These are phyloP conservation scores for Dasyornis broadbenti DNA, from an alignment of 2,113 vertebrate genomes.

Conservation along the genomic window DNA sequence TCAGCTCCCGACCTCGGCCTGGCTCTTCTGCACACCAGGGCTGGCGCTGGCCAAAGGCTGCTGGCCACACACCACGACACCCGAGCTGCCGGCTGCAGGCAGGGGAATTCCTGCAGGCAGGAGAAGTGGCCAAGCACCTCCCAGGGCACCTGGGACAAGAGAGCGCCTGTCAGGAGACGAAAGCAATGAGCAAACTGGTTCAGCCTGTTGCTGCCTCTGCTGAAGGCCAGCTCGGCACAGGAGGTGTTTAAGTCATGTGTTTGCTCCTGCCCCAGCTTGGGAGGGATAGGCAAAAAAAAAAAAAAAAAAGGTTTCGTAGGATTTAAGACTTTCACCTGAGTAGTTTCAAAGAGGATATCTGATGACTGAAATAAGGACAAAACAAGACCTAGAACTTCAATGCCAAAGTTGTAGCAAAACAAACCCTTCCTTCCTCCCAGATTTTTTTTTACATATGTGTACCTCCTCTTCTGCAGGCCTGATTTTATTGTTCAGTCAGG, in stretches of 20 bases:
- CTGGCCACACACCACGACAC: neutral
- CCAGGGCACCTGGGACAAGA: neutral
- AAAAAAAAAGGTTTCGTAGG: neutral
- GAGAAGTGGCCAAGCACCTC: constrained; percentile 1
- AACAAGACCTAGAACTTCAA: neutral
- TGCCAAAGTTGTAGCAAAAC: neutral
- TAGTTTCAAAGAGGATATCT: neutral
- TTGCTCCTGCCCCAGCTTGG: constrained; percentile 1
- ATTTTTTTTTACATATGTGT: neutral
- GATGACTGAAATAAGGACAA: neutral
- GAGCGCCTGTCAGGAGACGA: neutral
- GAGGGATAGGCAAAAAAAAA: neutral
- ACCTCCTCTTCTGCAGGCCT: neutral
- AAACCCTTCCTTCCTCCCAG: neutral
- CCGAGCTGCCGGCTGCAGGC: neutral
- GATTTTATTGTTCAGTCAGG: neutral
- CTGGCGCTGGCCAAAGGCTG: neutral
- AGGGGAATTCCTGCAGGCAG: constrained; percentile 32
- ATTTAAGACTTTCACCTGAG: neutral
- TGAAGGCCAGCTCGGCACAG: neutral
- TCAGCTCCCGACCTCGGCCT: neutral
- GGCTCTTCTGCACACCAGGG: neutral
- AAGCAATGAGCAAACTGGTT: constrained; percentile 35
- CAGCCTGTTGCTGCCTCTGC: constrained; percentile 30
- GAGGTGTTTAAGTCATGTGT: constrained; percentile 9